Evolutionary conservation across 2,888 invertebrate species (phyloP), one percentile per base, ranked within the genome.

Genomic region (Cephus pygmeus): DNA sequence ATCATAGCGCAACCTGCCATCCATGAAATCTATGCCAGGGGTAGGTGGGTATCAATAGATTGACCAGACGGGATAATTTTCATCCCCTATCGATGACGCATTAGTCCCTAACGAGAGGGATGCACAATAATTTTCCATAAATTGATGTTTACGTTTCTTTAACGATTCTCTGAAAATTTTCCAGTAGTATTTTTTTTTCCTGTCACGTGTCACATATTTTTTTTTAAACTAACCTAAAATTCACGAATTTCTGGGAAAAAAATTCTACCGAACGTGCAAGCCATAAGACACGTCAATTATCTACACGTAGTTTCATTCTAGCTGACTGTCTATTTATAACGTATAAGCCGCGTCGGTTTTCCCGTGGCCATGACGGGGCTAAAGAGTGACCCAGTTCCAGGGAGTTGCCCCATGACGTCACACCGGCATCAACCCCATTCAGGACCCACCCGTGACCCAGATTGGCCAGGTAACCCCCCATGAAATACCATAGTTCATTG

Each of bases 401-500:
- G 88, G 81, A 85, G 82, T 88, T 90, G 89, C 88, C 85, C 85
- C 78, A 83, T 89, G 88, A 90, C 90, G 90, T 90, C 90, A 90
- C 84, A 75, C 73, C 83, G 79, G 86, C 80, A 85, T 87, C 87
- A 85, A 87, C 87, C 87, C 89, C 90, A 90, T 90, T 90, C 90
- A 90, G 84, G 88, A 88, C 86, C 87, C 87, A 86, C 82, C 84
- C 83, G 81, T 87, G 89, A 88, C 89, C 90, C 81, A 88, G 85
- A 88, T 90, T 84, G 78, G 79, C 81, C 78, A 76, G 73, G 75
- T 34, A 76, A 82, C 82, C 79, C 84, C 85, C 85, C 87, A 85
- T 87, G 86, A 88, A 88, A 89, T 88, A 89, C 88, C 87, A 89
- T 87, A 87, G 88, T 90, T 90, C 89, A 90, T 89, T 90, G 86